Evolutionary conservation across 1,140 invertebrate genomes (phyloP).

Genomic region (Brachionus paranguensis): DNA sequence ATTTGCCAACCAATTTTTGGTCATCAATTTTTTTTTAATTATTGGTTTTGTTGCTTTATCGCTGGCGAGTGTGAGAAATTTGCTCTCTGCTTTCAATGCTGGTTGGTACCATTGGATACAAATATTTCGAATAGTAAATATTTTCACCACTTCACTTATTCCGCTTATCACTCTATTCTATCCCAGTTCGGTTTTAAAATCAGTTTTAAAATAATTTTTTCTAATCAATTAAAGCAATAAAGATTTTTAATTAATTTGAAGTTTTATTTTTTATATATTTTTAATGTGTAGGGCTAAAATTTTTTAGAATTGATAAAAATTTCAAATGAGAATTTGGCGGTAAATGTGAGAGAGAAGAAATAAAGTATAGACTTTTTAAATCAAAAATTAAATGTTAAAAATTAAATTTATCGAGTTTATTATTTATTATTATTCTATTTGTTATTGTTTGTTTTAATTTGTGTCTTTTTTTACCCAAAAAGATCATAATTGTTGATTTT

Average conservation of each 20-base stretch:
- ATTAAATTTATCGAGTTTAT: too few species aligned
- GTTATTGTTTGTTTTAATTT: too few species aligned
- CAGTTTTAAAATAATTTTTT: constrained; percentile 1
- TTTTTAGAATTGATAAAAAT: too few species aligned
- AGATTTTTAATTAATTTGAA: neutral
- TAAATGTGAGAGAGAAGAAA: too few species aligned
- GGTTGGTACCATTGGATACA: neutral
- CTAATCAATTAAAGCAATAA: neutral
- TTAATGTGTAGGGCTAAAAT: too few species aligned
- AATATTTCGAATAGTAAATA: constrained; percentile 15
- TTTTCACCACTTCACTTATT: neutral
- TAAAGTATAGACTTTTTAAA: too few species aligned
- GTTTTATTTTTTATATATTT: too few species aligned
- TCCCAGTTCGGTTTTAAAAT: neutral
- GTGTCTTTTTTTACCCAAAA: too few species aligned
- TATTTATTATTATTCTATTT: too few species aligned
- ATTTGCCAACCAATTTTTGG: constrained; percentile 29
- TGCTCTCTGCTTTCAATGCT: neutral
- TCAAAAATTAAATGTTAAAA: too few species aligned
- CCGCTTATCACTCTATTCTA: neutral
- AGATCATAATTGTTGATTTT: too few species aligned
- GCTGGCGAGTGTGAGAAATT: constrained; percentile 18
- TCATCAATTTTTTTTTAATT: constrained; percentile 1
- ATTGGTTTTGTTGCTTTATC: constrained; percentile 1
- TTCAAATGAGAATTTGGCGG: too few species aligned